phyloP scores from a whole-genome alignment of 1,140 invertebrate genomes.

The Apolygus lucorum region DNA sequence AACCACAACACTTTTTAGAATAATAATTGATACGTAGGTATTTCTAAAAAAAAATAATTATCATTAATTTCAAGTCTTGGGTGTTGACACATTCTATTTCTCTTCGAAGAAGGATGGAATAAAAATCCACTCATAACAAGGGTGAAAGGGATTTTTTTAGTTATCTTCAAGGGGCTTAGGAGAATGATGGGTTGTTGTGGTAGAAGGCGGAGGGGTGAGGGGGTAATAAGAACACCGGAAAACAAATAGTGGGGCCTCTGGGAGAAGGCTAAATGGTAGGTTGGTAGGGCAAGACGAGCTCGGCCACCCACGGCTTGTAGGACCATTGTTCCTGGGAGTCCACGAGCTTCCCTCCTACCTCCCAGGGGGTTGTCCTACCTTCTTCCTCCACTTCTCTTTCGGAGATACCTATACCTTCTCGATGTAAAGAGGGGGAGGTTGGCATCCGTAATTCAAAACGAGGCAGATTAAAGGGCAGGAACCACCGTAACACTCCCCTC shows the following conservation, averaged over 20 bases:
- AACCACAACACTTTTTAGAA: too few species aligned
- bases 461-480: background rate
- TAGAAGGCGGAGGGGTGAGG: background rate
- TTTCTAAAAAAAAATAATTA: too few species aligned
- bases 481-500: background rate
- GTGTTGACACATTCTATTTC: too few species aligned
- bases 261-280: background rate
- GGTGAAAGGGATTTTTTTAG: too few species aligned
- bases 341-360: background rate
- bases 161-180: too few species aligned
- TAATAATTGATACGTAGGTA: too few species aligned
- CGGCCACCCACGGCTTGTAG: background rate
- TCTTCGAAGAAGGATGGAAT: too few species aligned
- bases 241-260: background rate
- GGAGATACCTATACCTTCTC: background rate
- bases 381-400: background rate
- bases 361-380: background rate
- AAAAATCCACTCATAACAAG: too few species aligned
- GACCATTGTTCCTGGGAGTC: background rate
- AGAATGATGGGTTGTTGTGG: background rate
- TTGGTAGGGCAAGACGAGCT: background rate
- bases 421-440: background rate
- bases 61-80: too few species aligned
- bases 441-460: background rate
- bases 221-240: background rate